Evolutionary conservation across 2,797 vertebrate species (phyloP), one percentile per base, ranked within the genome.

Genomic region (Philypnodon macrostomus): DNA sequence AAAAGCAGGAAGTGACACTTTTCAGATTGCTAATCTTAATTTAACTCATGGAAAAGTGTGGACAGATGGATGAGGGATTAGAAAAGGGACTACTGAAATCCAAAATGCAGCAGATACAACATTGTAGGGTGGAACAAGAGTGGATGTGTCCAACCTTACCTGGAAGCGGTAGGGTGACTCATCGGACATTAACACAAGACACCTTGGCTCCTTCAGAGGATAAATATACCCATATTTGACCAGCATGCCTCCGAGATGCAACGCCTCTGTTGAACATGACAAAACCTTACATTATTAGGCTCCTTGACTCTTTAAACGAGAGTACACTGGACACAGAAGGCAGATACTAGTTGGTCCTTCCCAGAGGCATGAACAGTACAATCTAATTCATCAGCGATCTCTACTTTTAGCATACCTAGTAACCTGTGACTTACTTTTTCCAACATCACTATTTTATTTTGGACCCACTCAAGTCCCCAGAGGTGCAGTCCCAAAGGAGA

Each of bases 81-180:
- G 23, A 36, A 75, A 45, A 24, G 46, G 30, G 33, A 27, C 39
- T 77, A 18, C 26, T 44, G 16, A 44, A 30, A 44, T 30, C 15
- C 41, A 44, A 10, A 9, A 30, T 24, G 10, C 14, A 16, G 23
- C 23, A 29, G 39, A 30, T 30, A 29, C 27, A 29, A 29, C 7
- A 30, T 18, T 17, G 13, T 2, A 14, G 44, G 26, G 15, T 35
- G 35, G 48, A 38, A 14, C 15, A 14, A 4, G 19, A 15, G 21
- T 32, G 26, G 34, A 17, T 0, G 26, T 12, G 1, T 0, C 9
- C 41, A 19, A 18, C 41, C 58, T 77, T 70, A 98, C 95, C 94
- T 97, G 95, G 82, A 97, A 97, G 63, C 95, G 89, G 73, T 95
- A 98, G 7, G 93, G 90, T 0, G 93, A 87, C 31, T 95, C 93